A percentile compares a stretch with the other conserved stretches of the same genome.
Conservation (phyloP, 2,797 vertebrate species). For the Valencia hispanica region DNA sequence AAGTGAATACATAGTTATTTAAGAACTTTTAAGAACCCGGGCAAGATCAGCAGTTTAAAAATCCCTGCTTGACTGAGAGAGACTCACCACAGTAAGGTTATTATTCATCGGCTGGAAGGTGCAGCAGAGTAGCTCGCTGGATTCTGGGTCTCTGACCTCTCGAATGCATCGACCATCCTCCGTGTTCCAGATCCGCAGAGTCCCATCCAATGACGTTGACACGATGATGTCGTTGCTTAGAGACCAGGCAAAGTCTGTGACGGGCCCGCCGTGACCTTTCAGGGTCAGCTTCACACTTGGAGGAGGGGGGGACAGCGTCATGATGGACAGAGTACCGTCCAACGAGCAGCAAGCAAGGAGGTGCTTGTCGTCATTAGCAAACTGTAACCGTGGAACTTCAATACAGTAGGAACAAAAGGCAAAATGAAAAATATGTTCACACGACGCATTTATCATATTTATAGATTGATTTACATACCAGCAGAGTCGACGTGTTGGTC, state of each 20-base stretch:
- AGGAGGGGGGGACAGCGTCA: slow-evolving; percentile 88
- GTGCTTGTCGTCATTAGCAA: slow-evolving; percentile 94
- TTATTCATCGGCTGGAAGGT: slow-evolving; percentile 97
- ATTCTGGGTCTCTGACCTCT: slow-evolving; percentile 90
- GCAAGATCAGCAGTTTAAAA: neutral
- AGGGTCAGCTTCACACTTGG: slow-evolving; percentile 88
- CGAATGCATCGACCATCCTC: slow-evolving; percentile 93
- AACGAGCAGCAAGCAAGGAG: slow-evolving; percentile 94
- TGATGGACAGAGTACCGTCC: slow-evolving; percentile 92
- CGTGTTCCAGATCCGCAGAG: slow-evolving; percentile 94
- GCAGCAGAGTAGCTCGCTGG: slow-evolving; percentile 91
- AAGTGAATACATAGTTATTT: too few relatives aligned
- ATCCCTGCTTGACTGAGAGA: neutral
- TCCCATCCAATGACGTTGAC: slow-evolving; percentile 91
- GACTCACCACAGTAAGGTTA: slow-evolving; percentile 94
- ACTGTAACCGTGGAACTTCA: slow-evolving; percentile 90
- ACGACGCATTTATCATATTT: neutral
- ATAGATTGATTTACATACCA: slow-evolving; percentile 70
- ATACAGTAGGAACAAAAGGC: neutral
- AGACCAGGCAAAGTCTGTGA: slow-evolving; percentile 96
- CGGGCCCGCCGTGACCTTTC: slow-evolving; percentile 87
- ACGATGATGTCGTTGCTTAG: slow-evolving; percentile 95
- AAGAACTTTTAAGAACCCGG: neutral
- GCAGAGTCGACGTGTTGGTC: slow-evolving; percentile 95
- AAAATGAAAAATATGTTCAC: neutral